Evolutionary conservation across 2,888 invertebrate species (phyloP), one percentile per base, ranked within the genome.

Genomic region (Junonia oenone): DNA sequence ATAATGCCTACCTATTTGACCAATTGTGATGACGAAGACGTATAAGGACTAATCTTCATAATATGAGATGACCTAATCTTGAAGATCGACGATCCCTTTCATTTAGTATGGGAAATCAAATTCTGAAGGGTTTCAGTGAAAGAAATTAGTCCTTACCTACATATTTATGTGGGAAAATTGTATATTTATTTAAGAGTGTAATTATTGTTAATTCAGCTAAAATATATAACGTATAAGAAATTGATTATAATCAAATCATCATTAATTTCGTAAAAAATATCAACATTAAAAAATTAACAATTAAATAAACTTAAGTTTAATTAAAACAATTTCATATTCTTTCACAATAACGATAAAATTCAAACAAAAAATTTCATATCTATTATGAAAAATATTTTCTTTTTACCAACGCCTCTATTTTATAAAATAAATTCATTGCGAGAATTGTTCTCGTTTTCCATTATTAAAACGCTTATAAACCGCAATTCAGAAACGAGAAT

Each of bases 21-120:
- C 29, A 26, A 45, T 48, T 43, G 13, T 27, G 35, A 33, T 35
- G 37, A 17, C 22, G 35, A 49, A 49, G 45, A 49, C 43, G 33
- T 45, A 49, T 50, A 53, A 50, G 37, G 50, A 27, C 47, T 53
- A 56, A 59, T 59, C 59, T 49, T 26, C 26, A 46, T 54, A 56
- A 53, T 59, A 59, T 53, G 47, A 43, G 56, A 56, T 31, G 53
- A 43, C 47, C 50, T 56, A 52, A 56, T 56, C 40, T 27, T 19
- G 31, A 53, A 43, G 17, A 40, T 19, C n/a, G 6, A 19, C 17
- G 1, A 40, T 40, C 33, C n/a, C 31, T 19, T 47, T 47, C 33
- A 33, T 19, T 46, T 33, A 33, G 19, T 31, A 45, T 45, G 15
- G 11, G 14, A 45, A 19, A 40, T 40, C 38, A 13, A 22, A 43